Evolutionary conservation across 1,140 invertebrate genomes (phyloP), one percentile per base, ranked within the genome.

Genomic region (Alviniconcha marisindica): DNA sequence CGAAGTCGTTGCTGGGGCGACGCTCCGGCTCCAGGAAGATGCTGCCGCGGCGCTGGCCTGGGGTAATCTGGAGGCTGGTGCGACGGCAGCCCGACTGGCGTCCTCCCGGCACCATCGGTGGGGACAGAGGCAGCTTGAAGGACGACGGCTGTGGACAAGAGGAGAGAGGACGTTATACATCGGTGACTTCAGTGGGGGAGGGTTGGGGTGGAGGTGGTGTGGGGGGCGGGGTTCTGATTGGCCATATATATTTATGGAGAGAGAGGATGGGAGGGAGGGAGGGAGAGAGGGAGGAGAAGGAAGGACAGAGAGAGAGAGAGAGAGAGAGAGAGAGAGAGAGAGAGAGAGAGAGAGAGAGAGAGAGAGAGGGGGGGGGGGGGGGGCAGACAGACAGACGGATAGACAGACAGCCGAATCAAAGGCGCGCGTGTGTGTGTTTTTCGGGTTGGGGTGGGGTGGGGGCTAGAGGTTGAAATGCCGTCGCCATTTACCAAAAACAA

Each of bases 11-110:
- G 66, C 42, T 79, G 0, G 77, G 31, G 15, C 66, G 81, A 0
- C 84, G 44, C 42, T 73, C 42, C 2, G 82, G 84, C 31, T 83
- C 84, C 33, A 85, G 82, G 63, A 85, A 85, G 78, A 85, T 85
- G 82, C 84, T 85, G 69, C 71, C 71, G 0, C 76, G 42, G 24
- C 84, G 48, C 33, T 69, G 63, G 2, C 69, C n/a, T n/a, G 69
- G 69, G 15, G 31, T 14, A 10, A n/a, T 24, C 1, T 33, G 63
- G 66, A 36, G 15, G 54, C 73, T 42, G 42, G 1, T 3, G 36
- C 28, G 69, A 36, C 73, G 42, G n/a, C n/a, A n/a, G n/a, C n/a
- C n/a, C n/a, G n/a, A n/a, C n/a, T n/a, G n/a, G n/a, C n/a, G n/a
- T n/a, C n/a, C n/a, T n/a, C n/a, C n/a, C n/a, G n/a, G n/a, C n/a